Evolutionary conservation across 2,797 vertebrate genomes (phyloP).

Genomic region (Danio tinwini): DNA sequence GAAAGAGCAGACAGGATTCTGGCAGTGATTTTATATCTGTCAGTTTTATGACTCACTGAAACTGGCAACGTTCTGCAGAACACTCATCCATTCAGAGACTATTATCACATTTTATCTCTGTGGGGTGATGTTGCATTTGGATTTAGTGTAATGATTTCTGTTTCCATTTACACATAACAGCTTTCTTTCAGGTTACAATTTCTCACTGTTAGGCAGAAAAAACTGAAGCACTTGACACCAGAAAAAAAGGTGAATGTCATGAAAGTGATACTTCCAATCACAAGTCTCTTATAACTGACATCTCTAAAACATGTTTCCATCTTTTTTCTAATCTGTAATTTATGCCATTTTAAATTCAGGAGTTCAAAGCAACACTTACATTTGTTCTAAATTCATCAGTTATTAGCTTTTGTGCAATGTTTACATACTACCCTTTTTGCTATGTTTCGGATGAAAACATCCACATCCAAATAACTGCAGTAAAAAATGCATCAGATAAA

Average conservation of each 20-base stretch:
- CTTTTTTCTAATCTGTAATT: not conserved
- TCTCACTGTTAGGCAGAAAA: not conserved
- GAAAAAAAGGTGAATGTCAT: slow-evolving; percentile 16
- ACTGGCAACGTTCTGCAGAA: slow-evolving; percentile 30
- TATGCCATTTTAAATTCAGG: not conserved
- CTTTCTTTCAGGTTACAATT: not conserved
- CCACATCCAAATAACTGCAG: too few relatives aligned
- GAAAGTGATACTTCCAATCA: not conserved
- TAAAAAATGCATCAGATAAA: too few relatives aligned
- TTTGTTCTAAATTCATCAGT: not conserved
- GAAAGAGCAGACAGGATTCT: not conserved
- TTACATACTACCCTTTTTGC: too few relatives aligned
- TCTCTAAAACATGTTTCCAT: not conserved
- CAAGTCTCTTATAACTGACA: slow-evolving; percentile 5
- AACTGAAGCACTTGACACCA: slow-evolving; percentile 7
- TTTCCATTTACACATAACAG: slow-evolving; percentile 8
- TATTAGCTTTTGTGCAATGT: too few relatives aligned
- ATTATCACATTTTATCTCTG: slow-evolving; percentile 18
- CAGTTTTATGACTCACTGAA: slow-evolving; percentile 32
- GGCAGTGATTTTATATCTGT: slow-evolving; percentile 29
- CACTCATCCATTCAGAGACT: slow-evolving; percentile 5
- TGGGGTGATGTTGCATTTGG: slow-evolving; percentile 18
- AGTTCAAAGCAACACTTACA: not conserved
- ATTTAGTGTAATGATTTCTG: slow-evolving; percentile 22
- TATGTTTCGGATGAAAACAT: too few relatives aligned